These are phyloP conservation scores for Desmophyllum pertusum DNA, from an alignment of 92 coral and sea anemone species.

Conservation along the genomic window DNA sequence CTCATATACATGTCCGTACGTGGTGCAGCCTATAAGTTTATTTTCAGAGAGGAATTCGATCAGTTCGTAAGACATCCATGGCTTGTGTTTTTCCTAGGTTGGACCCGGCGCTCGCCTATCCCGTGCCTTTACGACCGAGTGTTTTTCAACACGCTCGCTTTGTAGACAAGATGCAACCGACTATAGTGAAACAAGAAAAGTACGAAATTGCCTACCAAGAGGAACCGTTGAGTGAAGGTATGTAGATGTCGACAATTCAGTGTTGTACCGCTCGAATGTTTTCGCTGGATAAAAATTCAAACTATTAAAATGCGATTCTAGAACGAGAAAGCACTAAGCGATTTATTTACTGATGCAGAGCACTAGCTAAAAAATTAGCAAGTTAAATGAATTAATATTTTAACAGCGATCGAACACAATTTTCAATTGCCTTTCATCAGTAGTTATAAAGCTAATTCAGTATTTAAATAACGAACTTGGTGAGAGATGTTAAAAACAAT, in stretches of 20 bases:
- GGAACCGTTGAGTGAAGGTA: constrained; percentile 74
- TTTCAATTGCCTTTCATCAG: not conserved
- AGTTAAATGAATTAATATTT: not conserved
- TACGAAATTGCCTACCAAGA: constrained; percentile 62
- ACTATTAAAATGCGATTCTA: not conserved
- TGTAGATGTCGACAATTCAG: constrained; percentile 2
- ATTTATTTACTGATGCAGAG: not conserved
- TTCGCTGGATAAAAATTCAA: not conserved
- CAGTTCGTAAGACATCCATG: not conserved
- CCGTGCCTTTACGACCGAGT: constrained; percentile 83
- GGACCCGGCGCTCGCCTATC: constrained; percentile 88
- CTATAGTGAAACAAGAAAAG: constrained; percentile 75
- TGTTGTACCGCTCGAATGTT: not conserved
- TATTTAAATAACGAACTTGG: not conserved
- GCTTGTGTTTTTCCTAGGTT: constrained; percentile 60
- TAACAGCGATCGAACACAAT: not conserved
- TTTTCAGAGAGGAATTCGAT: constrained; percentile 15
- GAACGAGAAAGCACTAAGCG: not conserved
- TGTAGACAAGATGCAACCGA: constrained; percentile 89
- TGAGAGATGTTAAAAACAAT: not conserved
- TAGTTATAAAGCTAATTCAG: not conserved
- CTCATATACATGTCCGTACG: not conserved
- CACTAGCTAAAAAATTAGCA: not conserved
- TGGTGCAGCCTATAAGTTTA: constrained; percentile 11
- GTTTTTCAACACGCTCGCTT: constrained; percentile 89